Evolutionary conservation across 2,797 vertebrate species (phyloP).

Genomic region (Sebastes steindachneri): DNA sequence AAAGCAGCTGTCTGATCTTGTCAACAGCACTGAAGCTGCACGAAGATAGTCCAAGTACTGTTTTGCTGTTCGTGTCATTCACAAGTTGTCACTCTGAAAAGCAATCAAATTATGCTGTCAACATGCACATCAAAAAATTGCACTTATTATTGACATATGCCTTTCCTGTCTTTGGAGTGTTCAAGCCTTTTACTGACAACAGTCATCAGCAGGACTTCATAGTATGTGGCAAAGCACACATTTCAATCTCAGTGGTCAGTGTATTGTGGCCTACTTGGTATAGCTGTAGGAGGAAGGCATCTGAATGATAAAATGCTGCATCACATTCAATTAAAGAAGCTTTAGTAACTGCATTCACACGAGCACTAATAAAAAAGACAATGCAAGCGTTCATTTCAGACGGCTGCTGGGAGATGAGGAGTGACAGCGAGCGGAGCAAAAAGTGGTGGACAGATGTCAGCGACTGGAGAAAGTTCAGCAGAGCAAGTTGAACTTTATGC

Average conservation of each 20-base stretch:
- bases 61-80: constrained; percentile 14
- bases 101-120: constrained; percentile 26
- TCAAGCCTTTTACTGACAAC: background rate
- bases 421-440: constrained; percentile 15
- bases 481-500: background rate
- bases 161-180: background rate
- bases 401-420: background rate
- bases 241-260: background rate
- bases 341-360: background rate
- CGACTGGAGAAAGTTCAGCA: background rate
- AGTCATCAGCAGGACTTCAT: background rate
- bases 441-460: background rate
- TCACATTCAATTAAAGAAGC: background rate
- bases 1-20: constrained; percentile 20
- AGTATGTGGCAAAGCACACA: background rate
- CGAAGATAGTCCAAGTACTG: constrained; percentile 1
- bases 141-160: constrained; percentile 9
- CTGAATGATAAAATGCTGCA: background rate
- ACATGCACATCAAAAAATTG: constrained; percentile 11
- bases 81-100: constrained; percentile 15
- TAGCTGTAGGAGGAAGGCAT: background rate
- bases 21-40: constrained; percentile 2
- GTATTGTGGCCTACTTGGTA: too few relatives aligned
- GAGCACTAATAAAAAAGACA: background rate
- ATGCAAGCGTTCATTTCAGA: background rate